phyloP scores from a whole-genome alignment of 1,140 invertebrate species.

The Pararge aegeria region DNA sequence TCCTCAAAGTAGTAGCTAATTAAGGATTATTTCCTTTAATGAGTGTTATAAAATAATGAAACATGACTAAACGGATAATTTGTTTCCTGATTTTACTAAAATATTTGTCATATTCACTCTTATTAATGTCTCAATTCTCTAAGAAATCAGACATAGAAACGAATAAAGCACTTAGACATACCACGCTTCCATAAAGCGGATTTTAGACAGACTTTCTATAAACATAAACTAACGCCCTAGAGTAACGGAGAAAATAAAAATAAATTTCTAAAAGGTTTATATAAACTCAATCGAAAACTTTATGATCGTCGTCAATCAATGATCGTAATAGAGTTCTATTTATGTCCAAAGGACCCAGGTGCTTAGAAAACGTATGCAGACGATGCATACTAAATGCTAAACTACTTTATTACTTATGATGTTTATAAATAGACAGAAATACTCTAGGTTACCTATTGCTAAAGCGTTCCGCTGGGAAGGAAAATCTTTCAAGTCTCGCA shows the following conservation, averaged over 20 bases:
- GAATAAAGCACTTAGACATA: too few species aligned
- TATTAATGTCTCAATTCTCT: too few species aligned
- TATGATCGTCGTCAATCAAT: constrained; percentile 3
- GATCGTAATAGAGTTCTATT: constrained; percentile 5
- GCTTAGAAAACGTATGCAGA: not conserved
- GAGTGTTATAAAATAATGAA: too few species aligned
- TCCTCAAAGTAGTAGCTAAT: too few species aligned
- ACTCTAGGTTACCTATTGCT: not conserved
- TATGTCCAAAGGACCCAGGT: not conserved
- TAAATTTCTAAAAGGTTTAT: not conserved
- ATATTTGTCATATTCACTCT: too few species aligned
- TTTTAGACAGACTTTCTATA: too few species aligned
- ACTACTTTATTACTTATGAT: not conserved
- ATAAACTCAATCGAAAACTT: not conserved
- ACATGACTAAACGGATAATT: too few species aligned
- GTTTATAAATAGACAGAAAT: constrained; percentile 3
- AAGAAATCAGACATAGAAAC: too few species aligned
- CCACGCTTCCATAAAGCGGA: too few species aligned
- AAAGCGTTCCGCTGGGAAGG: not conserved
- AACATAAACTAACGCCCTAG: too few species aligned
- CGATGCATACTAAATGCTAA: not conserved
- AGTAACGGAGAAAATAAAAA: not conserved
- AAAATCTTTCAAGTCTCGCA: not conserved
- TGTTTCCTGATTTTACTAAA: too few species aligned
- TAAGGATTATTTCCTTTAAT: too few species aligned